Evolutionary conservation across 2,113 vertebrate genomes (phyloP), one percentile per base, ranked within the genome.

Genomic region (Chaetura pelagica): DNA sequence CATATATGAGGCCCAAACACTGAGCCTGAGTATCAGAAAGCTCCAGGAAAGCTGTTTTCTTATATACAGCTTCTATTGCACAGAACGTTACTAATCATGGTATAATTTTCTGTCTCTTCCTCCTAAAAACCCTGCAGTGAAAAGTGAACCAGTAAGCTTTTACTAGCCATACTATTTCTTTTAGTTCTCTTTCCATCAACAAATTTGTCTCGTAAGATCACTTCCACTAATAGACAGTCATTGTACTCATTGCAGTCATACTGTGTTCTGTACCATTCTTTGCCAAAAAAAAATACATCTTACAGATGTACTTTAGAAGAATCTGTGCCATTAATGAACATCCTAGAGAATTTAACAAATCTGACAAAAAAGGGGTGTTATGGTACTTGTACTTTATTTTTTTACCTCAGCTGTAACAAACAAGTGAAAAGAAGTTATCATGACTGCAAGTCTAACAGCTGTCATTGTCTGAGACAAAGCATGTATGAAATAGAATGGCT

Each of bases 301-400:
- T 38, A 15, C 44, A 62, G 6, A 71, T 62, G 63, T 86, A 59
- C 55, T 34, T 38, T 35, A n/a, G 75, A 93, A 84, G 10, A 85
- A 27, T 79, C 35, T 35, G 15, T 48, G 26, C 66, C 6, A 67
- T 78, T 94, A 80, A 61, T 34, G 19, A 76, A 46, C 80, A 51
- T 75, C 92, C 64, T 35, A 48, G 29, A 30, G 35, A 62, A 81
- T 88, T 94, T 81, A 78, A 82, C 58, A 74, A 80, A 95, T 92
- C 64, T 52, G 44, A 49, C 35, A 66, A 55, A 83, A 11, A 16
- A 68, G 15, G 18, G n/a, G 9, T 86, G 17, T 71, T 92, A 64
- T 12, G 22, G 26, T 89, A 51, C 27, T 77, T 58, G 15, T 34
- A 15, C 42, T 77, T 89, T 17, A 51, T 26, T 19, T 62, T 86